Percentiles rank a stretch among this genome's conserved stretches.
These are phyloP conservation scores for Hylomyscus alleni DNA, from an alignment of 2,797 vertebrate species.

Conservation along the genomic window DNA sequence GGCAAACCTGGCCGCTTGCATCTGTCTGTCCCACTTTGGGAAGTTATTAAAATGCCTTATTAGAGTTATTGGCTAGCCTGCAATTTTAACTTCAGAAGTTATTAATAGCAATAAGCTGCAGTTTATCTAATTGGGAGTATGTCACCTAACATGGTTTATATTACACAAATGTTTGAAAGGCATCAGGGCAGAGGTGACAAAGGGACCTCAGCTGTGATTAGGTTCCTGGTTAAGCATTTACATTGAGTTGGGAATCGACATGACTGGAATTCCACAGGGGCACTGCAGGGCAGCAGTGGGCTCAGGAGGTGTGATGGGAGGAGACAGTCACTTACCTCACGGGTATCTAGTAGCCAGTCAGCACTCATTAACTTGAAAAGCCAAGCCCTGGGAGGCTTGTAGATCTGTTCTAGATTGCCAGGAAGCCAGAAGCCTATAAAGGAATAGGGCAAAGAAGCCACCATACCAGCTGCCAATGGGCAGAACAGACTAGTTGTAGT, in stretches of 20 bases:
- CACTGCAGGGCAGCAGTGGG: background rate
- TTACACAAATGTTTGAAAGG: background rate
- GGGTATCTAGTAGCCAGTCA: background rate
- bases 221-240: background rate
- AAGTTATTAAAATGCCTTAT: background rate
- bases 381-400: no score
- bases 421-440: background rate
- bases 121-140: background rate
- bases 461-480: background rate
- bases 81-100: slow-evolving; percentile 21
- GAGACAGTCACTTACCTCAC: background rate
- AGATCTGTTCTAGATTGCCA: background rate
- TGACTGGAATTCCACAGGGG: background rate
- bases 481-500: background rate
- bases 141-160: background rate
- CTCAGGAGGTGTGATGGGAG: background rate
- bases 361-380: background rate
- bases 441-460: rapidly evolving
- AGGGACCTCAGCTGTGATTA: background rate
- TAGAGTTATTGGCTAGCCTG: background rate
- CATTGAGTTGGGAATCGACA: background rate
- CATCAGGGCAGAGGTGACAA: background rate
- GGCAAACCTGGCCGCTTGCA: background rate
- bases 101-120: background rate
- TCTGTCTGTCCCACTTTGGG: background rate